Evolutionary conservation across 1,140 invertebrate genomes (phyloP), one percentile per base, ranked within the genome.

Genomic region (Papilio dardanus): DNA sequence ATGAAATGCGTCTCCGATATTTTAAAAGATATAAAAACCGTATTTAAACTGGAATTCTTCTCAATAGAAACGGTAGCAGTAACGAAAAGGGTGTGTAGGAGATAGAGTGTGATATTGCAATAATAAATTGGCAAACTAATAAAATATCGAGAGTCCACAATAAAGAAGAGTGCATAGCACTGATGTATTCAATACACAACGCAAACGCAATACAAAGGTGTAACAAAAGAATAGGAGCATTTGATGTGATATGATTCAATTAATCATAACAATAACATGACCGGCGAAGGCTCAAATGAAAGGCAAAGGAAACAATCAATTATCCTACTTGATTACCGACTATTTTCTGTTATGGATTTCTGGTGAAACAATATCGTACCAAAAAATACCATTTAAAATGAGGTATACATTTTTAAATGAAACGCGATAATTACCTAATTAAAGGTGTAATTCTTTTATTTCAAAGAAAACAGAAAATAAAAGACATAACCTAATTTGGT

Each of bases 201-300:
- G 24, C 24, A 16, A 14, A 14, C 16, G 21, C 21, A 62, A 62
- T 62, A 62, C 24, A 28, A 62, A 30, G 54, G 54, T 28, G 12
- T 30, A 14, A 14, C 54, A 62, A 62, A 62, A 62, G 54, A 62
- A 62, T 62, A 28, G 19, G 24, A 16, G 10, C 21, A 14, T 24
- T 62, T 62, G 54, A 62, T 30, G 54, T 62, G 54, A 58, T 58
- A 58, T 58, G 50, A 62, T 62, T 62, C 54, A 62, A 62, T 62
- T 30, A 28, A 30, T 62, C 54, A 62, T 28, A 62, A 62, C 24
- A 62, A 62, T 62, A 62, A 62, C 3, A 62, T 62, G 21, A 62
- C 24, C 21, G 54, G 54, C 12, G 24, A 62, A 62, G 54, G 24
- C 24, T 62, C 14, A 62, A 62, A 58, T 10, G 50, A 58, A 62